These are phyloP conservation scores for Periophthalmus modestus DNA, from an alignment of 2,113 vertebrate genomes.

Conservation along the genomic window DNA sequence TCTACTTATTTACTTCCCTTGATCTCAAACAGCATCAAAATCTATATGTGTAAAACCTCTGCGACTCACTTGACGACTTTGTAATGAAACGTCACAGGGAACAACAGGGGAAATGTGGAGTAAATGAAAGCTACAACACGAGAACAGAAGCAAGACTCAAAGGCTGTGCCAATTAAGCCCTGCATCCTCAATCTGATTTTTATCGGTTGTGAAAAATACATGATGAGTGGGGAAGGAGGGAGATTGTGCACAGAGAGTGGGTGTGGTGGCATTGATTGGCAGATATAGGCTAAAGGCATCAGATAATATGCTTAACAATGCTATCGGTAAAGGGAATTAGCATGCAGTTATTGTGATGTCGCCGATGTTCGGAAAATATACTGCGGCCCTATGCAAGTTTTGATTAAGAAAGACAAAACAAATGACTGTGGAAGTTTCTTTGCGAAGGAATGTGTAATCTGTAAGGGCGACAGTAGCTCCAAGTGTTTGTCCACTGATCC, in stretches of 20 bases:
- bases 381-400: too few species aligned
- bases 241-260: not conserved
- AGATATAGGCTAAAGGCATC: constrained; percentile 4
- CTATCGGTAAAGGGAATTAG: not conserved
- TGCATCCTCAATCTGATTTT: constrained; percentile 38
- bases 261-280: constrained; percentile 25
- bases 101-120: constrained; percentile 37
- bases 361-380: not conserved
- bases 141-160: constrained; percentile 1
- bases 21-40: constrained; percentile 5
- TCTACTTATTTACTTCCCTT: constrained; percentile 23
- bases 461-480: too few species aligned
- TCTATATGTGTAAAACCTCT: not conserved
- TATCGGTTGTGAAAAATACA: constrained; percentile 17
- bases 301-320: constrained; percentile 11
- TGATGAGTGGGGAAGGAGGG: not conserved
- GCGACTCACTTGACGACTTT: constrained; percentile 4
- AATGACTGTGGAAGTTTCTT: too few species aligned
- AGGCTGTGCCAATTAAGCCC: constrained; percentile 40
- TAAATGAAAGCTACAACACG: constrained; percentile 32
- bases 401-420: too few species aligned
- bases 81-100: constrained; percentile 36
- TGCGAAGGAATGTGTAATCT: too few species aligned
- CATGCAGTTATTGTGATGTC: not conserved
- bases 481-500: too few species aligned